Evolutionary conservation across 2,113 vertebrate genomes (phyloP).

Genomic region (Oryzias woworae): DNA sequence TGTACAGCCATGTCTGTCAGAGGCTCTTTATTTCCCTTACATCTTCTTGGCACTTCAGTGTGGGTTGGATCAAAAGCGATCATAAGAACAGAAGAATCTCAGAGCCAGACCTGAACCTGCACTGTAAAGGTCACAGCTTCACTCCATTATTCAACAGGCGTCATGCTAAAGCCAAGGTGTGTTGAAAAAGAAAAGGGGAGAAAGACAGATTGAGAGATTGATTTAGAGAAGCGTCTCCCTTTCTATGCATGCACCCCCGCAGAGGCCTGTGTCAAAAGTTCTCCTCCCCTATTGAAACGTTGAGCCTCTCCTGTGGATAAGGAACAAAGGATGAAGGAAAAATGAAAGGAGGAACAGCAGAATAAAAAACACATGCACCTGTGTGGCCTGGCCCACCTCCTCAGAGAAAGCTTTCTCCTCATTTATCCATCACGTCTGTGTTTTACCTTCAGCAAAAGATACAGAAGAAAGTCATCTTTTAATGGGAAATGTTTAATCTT

Average conservation of each 20-base stretch:
- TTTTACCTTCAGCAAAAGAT: background rate
- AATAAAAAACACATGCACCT: conserved; percentile 7
- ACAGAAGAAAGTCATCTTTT: conserved; percentile 18
- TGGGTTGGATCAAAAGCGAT: conserved; percentile 55
- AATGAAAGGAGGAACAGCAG: conserved; percentile 19
- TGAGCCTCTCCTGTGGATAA: conserved; percentile 30
- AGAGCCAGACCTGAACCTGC: conserved; percentile 48
- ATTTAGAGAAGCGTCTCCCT: conserved; percentile 38
- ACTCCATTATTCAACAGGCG: conserved; percentile 69
- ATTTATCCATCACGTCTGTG: conserved; percentile 14
- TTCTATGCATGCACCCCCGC: conserved; percentile 34
- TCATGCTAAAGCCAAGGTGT: conserved; percentile 40
- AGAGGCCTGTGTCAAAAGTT: conserved; percentile 32
- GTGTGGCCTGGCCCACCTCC: conserved; percentile 13
- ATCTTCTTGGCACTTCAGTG: conserved; percentile 31
- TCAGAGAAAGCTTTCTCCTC: conserved; percentile 23
- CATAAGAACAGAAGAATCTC: conserved; percentile 56
- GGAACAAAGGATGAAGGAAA: conserved; percentile 33
- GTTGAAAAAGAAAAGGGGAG: conserved; percentile 37
- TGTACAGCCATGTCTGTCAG: conserved; percentile 35
- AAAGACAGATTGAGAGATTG: conserved; percentile 37
- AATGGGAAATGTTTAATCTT: background rate
- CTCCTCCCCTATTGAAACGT: conserved; percentile 28
- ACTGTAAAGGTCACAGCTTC: conserved; percentile 60
- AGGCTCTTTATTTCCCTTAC: conserved; percentile 11